These are phyloP conservation scores for Limnephilus rhombicus DNA, from an alignment of 2,888 invertebrate species.

Conservation along the genomic window DNA sequence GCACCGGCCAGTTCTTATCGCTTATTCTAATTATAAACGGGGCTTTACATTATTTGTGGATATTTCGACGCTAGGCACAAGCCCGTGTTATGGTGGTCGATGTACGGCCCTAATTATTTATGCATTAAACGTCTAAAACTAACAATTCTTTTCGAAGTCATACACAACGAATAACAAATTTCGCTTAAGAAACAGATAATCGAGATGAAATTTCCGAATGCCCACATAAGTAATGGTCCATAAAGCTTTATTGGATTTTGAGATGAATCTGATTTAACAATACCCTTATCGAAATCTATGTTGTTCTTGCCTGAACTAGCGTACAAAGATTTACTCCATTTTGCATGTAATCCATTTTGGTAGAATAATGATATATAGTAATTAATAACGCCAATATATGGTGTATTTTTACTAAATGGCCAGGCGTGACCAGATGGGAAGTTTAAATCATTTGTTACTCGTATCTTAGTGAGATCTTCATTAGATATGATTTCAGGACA, in stretches of 20 bases:
- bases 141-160: not conserved
- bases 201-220: constrained; percentile 52
- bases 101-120: too few species aligned
- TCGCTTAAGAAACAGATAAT: constrained; percentile 35
- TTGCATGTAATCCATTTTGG: constrained; percentile 50
- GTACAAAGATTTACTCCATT: constrained; percentile 52
- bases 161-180: not conserved
- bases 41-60: too few species aligned
- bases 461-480: constrained; percentile 49
- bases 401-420: constrained; percentile 60
- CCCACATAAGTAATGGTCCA: constrained; percentile 58
- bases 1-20: too few species aligned
- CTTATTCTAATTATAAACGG: too few species aligned
- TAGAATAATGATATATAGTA: constrained; percentile 50
- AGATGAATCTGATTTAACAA: constrained; percentile 3
- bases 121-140: not conserved
- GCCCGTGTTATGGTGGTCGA: too few species aligned
- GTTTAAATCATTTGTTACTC: constrained; percentile 53
- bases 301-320: not conserved
- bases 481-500: constrained; percentile 42
- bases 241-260: constrained; percentile 31
- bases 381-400: constrained; percentile 56
- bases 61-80: too few species aligned
- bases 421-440: constrained; percentile 62
- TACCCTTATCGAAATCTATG: constrained; percentile 27